Base-by-base conservation (phyloP, 1,140 invertebrate genomes). In the Sminthurinus signatus region DNA sequence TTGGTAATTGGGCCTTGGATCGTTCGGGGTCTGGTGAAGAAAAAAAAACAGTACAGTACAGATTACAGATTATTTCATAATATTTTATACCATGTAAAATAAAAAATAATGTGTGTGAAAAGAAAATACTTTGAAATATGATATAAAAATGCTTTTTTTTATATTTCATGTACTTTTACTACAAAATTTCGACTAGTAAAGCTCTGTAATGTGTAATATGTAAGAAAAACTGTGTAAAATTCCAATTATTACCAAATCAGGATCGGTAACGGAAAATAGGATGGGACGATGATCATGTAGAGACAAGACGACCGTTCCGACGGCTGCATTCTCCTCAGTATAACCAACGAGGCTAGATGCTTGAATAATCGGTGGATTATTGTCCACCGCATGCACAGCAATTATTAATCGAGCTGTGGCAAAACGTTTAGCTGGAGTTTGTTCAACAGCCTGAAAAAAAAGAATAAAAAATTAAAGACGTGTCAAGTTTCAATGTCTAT, bases 291-390 rank as follows among this genome's bases (percentile, higher is more conserved):
- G 83, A 36, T 81, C 78, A 1, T 75, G 74, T 69, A 89, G 48
- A 2, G 69, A 86, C 39, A 89, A 74, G 8, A 94, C 87, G 74
- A 84, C 84, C 2, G 89, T 91, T 19, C 89, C 89, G 46, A 89
- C 81, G 0, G 89, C 83, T 0, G 89, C 86, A 73, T 92, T 93
- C 76, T 94, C 91, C 72, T 89, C 83, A 0, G 92, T 89, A 71
- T 82, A 86, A 1, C 90, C 91, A 72, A 89, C 86, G 28, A 82
- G 78, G 5, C 84, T 80, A 0, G 87, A 83, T 0, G 88, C 82
- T 1, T 79, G 77, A 46, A 93, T 86, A 25, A 85, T 82, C 0
- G 91, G 91, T 10, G 90, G 89, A 77, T 88, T 88, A 32, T 86
- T 84, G 76, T 93, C 89, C 0, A 91, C 87, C 10, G 88, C 88